Percentiles rank a stretch among this genome's conserved stretches.
Evolutionary conservation across 2,797 vertebrate genomes (phyloP).

Genomic region (Peromyscus nudipes): DNA sequence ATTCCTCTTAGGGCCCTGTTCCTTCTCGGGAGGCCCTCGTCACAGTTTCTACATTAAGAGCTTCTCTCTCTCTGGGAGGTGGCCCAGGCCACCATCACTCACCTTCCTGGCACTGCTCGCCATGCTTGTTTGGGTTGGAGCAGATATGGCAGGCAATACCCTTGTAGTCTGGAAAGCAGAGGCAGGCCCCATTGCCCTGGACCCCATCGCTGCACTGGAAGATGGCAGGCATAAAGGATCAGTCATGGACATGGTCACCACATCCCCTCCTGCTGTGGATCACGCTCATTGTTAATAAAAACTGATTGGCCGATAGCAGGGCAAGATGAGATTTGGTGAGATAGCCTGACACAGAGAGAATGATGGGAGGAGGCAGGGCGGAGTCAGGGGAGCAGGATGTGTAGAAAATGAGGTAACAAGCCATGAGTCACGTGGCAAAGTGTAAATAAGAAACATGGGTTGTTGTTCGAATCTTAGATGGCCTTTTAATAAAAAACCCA

Average conservation of each 20-base stretch:
- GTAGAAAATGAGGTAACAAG: too few relatives aligned
- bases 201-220: conserved; percentile 94
- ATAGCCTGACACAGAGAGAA: too few relatives aligned
- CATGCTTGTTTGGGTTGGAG: conserved; percentile 92
- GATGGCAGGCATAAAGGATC: neutral
- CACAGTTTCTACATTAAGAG: neutral
- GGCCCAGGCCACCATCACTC: conserved; percentile 64
- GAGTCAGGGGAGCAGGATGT: too few relatives aligned
- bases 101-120: conserved; percentile 95
- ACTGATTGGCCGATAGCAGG: too few relatives aligned
- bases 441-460: too few relatives aligned
- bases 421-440: too few relatives aligned
- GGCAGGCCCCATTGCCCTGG: conserved; percentile 93
- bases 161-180: conserved; percentile 91
- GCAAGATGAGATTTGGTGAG: too few relatives aligned
- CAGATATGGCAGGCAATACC: conserved; percentile 98
- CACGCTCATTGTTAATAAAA: too few relatives aligned
- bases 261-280: too few relatives aligned
- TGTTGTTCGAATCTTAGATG: too few relatives aligned
- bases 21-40: neutral
- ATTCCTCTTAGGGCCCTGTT: neutral
- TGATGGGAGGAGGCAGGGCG: too few relatives aligned
- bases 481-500: too few relatives aligned
- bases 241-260: neutral
- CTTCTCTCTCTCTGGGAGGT: neutral